phyloP scores from a whole-genome alignment of 1,140 invertebrate species.

The Amyelois transitella region DNA sequence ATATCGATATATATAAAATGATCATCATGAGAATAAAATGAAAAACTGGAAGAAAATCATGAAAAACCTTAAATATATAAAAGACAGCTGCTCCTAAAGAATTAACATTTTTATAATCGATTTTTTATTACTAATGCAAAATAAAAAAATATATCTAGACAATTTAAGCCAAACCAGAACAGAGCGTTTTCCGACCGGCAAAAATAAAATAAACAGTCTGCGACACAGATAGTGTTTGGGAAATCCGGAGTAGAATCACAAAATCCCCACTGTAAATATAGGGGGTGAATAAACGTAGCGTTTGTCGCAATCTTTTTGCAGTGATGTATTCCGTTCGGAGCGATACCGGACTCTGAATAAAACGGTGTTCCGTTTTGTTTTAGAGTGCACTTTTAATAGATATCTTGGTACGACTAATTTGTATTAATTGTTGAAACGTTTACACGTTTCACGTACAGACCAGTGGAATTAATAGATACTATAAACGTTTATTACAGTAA shows the following conservation, averaged over 20 bases:
- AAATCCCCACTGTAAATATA: slow-evolving; percentile 46
- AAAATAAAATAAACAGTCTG: slow-evolving; percentile 26
- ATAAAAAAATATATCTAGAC: neutral
- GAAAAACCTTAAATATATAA: too few relatives aligned
- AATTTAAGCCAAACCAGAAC: neutral
- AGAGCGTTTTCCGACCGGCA: neutral
- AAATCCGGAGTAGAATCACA: slow-evolving; percentile 48
- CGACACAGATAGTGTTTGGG: slow-evolving; percentile 31
- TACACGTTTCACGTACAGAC: too few relatives aligned
- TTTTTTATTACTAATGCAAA: neutral
- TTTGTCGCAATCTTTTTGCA: slow-evolving; percentile 5
- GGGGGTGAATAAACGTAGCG: slow-evolving; percentile 43
- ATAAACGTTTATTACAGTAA: neutral
- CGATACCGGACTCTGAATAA: neutral
- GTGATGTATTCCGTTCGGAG: neutral
- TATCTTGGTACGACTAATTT: too few relatives aligned
- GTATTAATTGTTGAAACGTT: too few relatives aligned
- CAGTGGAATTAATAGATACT: neutral
- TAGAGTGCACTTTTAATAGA: neutral
- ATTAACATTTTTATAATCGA: neutral
- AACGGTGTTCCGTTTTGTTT: neutral
- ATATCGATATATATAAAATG: too few relatives aligned
- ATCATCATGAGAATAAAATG: too few relatives aligned
- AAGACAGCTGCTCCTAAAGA: too few relatives aligned
- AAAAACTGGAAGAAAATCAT: too few relatives aligned